These are phyloP conservation scores for Syrista parreyssii DNA, from an alignment of 2,888 invertebrate species.

Conservation along the genomic window DNA sequence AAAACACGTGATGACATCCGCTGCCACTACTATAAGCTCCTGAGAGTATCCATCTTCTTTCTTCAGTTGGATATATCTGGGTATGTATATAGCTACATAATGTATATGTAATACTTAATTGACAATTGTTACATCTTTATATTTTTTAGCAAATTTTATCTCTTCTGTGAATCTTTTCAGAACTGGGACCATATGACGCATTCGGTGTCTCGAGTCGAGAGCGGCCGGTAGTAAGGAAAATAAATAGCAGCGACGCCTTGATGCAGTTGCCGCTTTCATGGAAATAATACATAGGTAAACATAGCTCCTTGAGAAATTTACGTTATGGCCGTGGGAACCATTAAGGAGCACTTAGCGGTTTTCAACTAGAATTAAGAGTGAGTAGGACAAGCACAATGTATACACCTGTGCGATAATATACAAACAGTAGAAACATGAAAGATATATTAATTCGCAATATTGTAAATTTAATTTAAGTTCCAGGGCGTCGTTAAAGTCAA, in stretches of 20 bases:
- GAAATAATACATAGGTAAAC: conserved; percentile 29
- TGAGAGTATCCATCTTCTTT: neutral
- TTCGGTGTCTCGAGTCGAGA: neutral
- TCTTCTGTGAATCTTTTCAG: neutral
- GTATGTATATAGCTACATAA: neutral
- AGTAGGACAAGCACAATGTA: neutral
- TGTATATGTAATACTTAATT: neutral
- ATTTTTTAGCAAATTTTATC: neutral
- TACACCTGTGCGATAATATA: neutral
- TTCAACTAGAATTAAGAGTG: conserved; percentile 9
- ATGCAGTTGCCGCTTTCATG: conserved; percentile 6
- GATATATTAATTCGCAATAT: neutral
- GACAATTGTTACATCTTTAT: neutral
- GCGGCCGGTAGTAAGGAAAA: neutral
- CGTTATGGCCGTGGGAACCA: conserved; percentile 36
- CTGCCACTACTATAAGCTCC: neutral
- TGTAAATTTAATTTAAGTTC: neutral
- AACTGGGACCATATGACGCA: neutral
- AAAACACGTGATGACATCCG: neutral
- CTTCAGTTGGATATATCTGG: neutral
- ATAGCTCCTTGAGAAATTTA: conserved; percentile 30
- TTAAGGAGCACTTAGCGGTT: conserved; percentile 27
- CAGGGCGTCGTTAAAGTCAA: neutral
- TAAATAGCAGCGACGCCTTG: neutral
- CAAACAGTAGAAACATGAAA: neutral